phyloP scores from a whole-genome alignment of 2,113 vertebrate genomes.

The Megaptera novaeangliae region DNA sequence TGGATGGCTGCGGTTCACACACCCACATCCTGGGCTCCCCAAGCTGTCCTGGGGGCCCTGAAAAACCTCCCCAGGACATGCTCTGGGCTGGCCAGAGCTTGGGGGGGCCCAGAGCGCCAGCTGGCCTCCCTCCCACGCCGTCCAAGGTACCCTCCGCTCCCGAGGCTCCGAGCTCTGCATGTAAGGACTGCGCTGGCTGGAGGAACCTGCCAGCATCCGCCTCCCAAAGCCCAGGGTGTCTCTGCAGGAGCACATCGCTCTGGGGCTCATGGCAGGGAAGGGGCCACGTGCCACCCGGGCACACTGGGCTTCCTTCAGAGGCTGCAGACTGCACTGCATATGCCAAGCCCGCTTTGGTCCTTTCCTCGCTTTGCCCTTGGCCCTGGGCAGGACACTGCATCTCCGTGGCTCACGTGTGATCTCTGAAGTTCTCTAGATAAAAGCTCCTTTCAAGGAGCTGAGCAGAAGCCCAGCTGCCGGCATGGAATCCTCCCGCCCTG shows the following conservation, averaged over 20 bases:
- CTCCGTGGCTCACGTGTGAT: accelerated
- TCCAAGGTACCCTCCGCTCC: accelerated
- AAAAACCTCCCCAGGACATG: not conserved
- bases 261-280: accelerated
- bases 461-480: accelerated
- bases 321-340: accelerated
- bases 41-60: not conserved
- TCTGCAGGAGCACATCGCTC: accelerated
- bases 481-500: accelerated
- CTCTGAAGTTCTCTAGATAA: not conserved
- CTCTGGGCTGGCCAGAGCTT: not conserved
- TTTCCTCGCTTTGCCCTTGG: not conserved
- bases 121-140: accelerated
- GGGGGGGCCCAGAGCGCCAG: not conserved
- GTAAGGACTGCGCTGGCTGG: accelerated
- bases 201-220: accelerated
- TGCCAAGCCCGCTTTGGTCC: accelerated
- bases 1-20: not conserved
- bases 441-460: not conserved
- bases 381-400: not conserved
- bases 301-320: accelerated
- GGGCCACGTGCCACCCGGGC: accelerated
- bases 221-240: too few species aligned
- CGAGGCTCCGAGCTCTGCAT: accelerated
- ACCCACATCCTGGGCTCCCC: accelerated